Evolutionary conservation across 2,113 vertebrate genomes (phyloP), one percentile per base, ranked within the genome.

Genomic region (Pyxicephalus adspersus): DNA sequence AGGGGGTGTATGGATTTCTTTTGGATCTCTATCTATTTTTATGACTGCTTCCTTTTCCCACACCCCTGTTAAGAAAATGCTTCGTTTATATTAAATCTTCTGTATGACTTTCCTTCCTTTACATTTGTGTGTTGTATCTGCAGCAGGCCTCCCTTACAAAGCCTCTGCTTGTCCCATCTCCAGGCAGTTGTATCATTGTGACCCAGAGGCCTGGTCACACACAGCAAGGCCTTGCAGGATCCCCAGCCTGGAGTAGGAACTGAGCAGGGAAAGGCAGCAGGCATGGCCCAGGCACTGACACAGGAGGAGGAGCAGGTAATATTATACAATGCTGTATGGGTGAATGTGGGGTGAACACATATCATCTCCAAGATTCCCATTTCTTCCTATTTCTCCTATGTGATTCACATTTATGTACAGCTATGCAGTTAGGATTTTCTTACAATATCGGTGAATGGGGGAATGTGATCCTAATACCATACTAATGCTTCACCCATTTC

Each of bases 271-370:
- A 85, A 83, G 76, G 76, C 58, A 83, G 77, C 72, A 81, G 84
- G 84, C 86, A 91, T 92, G 91, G 91, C 91, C 83, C 89, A 89
- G 57, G 89, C 91, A 84, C 89, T 93, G 85, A 92, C 89, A 85
- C 88, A 87, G 25, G 92, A 92, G 85, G 92, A 93, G 86, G 92
- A 92, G 87, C 92, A 91, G 92, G 92, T 92, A 89, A 83, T 57
- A 28, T 64, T 5, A 1, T n/a, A 4, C 61, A 26, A 22, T 45
- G 38, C 15, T 45, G 2, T 45, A 45, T 45, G 38, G 11, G 9
- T 45, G 11, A 45, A 45, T 45, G 38, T 45, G 34, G 34, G 34
- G 34, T 38, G 34, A 5, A 38, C 34, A 38, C 38, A 45, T 11
- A 13, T 8, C 11, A 11, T 45, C 2, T 45, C 2, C 8, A 15